Percentiles rank a stretch among this genome's conserved stretches.
phyloP scores from a whole-genome alignment of 2,113 vertebrate species.

The Candoia aspera region DNA sequence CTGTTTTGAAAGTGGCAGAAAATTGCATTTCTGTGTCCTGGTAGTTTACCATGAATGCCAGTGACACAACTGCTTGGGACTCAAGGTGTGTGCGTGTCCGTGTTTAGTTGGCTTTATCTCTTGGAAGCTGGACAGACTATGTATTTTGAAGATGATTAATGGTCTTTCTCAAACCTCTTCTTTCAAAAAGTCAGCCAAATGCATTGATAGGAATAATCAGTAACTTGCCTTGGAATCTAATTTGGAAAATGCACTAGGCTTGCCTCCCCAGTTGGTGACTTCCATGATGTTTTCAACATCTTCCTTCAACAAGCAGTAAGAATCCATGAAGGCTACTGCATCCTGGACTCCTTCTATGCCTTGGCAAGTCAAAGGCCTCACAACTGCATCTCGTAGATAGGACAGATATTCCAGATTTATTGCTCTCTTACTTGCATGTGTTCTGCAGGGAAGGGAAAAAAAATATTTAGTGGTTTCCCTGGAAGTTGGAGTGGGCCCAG shows the following conservation, averaged over 20 bases:
- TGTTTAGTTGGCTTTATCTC: not conserved
- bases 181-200: not conserved
- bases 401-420: slow-evolving; percentile 91
- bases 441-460: slow-evolving; percentile 72
- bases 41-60: not conserved
- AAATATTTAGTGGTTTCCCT: not conserved
- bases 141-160: not conserved
- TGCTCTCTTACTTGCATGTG: slow-evolving; percentile 82
- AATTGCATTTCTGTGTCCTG: not conserved
- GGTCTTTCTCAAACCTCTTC: not conserved
- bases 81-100: not conserved
- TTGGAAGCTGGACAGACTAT: not conserved
- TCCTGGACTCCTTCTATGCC: slow-evolving; percentile 83
- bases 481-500: not conserved
- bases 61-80: not conserved
- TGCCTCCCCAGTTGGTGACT: slow-evolving; percentile 86
- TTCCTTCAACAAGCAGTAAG: slow-evolving; percentile 90
- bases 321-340: slow-evolving; percentile 85
- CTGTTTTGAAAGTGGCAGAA: not conserved
- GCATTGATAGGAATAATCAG: rapidly evolving
- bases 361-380: slow-evolving; percentile 78
- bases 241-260: slow-evolving; percentile 86
- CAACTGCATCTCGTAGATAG: slow-evolving; percentile 80
- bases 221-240: slow-evolving; percentile 90
- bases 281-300: slow-evolving; percentile 97